Percentiles rank a stretch among this genome's conserved stretches.
Conservation (phyloP, 2,797 vertebrate species). For the Arnoldichthys spilopterus region DNA sequence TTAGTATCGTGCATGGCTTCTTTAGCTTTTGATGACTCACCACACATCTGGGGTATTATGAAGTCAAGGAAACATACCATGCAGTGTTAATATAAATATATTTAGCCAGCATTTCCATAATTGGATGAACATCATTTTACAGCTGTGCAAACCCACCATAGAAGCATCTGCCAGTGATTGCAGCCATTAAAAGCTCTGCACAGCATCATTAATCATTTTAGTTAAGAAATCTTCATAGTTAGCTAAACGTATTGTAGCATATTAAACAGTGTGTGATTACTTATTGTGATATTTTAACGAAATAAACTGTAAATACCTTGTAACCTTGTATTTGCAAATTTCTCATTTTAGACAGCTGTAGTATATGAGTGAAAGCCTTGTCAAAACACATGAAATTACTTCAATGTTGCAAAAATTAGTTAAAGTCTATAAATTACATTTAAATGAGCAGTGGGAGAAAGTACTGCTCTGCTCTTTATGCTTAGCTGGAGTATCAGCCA, state of each 20-base stretch:
- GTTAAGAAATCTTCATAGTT: not conserved
- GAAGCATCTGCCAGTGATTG: not conserved
- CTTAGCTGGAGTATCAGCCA: not conserved
- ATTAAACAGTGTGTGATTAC: no score
- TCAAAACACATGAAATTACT: slow-evolving; percentile 20
- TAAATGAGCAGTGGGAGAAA: not conserved
- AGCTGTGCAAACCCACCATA: not conserved
- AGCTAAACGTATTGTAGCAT: not conserved
- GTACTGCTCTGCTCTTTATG: not conserved
- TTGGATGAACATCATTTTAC: no score
- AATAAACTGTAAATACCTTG: not conserved
- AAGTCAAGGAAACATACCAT: no score
- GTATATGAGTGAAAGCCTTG: not conserved
- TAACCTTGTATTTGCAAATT: not conserved
- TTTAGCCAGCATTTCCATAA: no score
- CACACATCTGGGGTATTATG: slow-evolving; percentile 21
- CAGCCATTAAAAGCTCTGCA: not conserved
- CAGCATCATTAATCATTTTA: not conserved
- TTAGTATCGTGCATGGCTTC: not conserved
- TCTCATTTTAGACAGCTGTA: not conserved
- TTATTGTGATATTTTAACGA: no score
- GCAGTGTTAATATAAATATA: no score
- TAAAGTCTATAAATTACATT: slow-evolving; percentile 26
- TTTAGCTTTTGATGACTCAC: slow-evolving; percentile 9
- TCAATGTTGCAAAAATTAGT: not conserved